These are phyloP conservation scores for Tuta absoluta DNA, from an alignment of 2,888 invertebrate species.

Conservation along the genomic window DNA sequence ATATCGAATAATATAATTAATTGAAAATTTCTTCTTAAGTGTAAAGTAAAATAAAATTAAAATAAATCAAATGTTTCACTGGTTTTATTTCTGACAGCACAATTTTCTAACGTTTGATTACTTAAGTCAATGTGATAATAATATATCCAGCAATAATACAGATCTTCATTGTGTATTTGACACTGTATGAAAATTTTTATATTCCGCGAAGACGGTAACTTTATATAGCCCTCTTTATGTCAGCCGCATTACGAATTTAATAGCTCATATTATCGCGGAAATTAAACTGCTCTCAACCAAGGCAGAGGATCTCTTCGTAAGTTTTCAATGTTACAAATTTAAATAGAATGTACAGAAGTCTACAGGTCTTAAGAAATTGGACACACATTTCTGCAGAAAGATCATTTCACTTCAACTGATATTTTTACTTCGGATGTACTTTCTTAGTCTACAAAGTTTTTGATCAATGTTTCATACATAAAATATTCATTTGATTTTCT, in stretches of 20 bases:
- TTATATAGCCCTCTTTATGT: slow-evolving; percentile 14
- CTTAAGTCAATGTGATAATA: no score
- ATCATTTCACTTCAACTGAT: not conserved
- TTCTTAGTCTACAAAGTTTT: not conserved
- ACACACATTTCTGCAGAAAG: not conserved
- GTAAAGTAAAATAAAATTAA: no score
- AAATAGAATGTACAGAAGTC: not conserved
- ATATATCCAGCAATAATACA: no score
- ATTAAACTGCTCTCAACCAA: slow-evolving; percentile 4
- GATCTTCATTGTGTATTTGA: not conserved
- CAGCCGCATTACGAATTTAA: slow-evolving; percentile 13
- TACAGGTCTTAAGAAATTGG: not conserved
- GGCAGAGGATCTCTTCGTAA: not conserved
- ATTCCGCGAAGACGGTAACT: slow-evolving; percentile 8
- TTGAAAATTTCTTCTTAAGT: no score
- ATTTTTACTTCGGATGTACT: not conserved
- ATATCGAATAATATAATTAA: no score
- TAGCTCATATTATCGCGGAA: slow-evolving; percentile 7
- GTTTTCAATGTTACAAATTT: not conserved
- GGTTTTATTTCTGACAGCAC: no score
- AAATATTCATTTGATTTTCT: not conserved
- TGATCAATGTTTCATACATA: not conserved
- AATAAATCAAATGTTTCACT: no score
- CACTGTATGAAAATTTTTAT: slow-evolving; percentile 9
- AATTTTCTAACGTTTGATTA: no score